Evolutionary conservation across 1,140 invertebrate species (phyloP), one percentile per base, ranked within the genome.

Genomic region (Campoletis sonorensis): DNA sequence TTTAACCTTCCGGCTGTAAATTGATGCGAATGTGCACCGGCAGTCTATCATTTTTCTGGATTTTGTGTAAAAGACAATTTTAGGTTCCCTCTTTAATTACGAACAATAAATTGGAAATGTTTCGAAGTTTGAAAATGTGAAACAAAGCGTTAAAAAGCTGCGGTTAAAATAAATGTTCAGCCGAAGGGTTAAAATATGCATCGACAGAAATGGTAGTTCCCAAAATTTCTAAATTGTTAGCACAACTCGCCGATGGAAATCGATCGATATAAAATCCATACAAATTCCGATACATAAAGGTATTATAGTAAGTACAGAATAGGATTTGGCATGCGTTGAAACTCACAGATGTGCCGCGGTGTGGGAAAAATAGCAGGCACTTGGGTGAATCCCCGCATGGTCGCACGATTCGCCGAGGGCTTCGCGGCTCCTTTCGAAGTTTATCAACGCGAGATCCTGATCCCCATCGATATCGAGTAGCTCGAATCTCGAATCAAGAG

Each of bases 291-390:
- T 33, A 33, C 30, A 7, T 33, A 2, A 71, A 30, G 37, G 30
- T 71, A n/a, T 71, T 30, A 13, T 13, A n/a, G 23, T 27, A 51
- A 45, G 5, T 33, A 70, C 11, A 70, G 13, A n/a, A 33, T 16
- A n/a, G 23, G 4, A 33, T 18, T 61, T 61, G 23, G 2, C 11
- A 54, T 23, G 49, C 40, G 40, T 30, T 33, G 70, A 67, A 37
- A 90, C 90, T 91, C 81, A 92, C 91, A 92, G 84, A 82, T 91
- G 89, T 86, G 90, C 85, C 73, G 88, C 84, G 81, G 87, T 91
- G 85, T 91, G 88, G 37, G 90, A 88, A 85, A 91, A 88, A 84
- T 89, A 91, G 85, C 88, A 91, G 88, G 90, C 89, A 87, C 90
- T 92, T 87, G 85, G 90, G 87, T 91, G 88, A 82, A 91, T 84